Percentiles rank a stretch among this genome's conserved stretches.
phyloP scores from a whole-genome alignment of 2,113 vertebrate genomes.

The Nycticebus coucang region DNA sequence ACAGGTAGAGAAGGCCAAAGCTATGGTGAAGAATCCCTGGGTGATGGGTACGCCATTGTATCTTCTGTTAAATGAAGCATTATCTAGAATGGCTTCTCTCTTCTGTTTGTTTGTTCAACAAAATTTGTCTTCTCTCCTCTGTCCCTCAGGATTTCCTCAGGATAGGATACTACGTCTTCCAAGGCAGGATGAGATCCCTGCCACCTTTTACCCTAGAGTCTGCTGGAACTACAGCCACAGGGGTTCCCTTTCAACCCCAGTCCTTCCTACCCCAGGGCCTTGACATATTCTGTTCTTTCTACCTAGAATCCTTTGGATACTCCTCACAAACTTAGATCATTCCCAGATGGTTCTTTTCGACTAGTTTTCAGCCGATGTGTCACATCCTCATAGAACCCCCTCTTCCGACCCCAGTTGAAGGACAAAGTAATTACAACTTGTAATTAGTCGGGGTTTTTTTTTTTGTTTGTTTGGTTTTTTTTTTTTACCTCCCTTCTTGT shows the following conservation, averaged over 20 bases:
- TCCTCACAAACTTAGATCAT: not conserved
- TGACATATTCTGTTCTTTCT: not conserved
- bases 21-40: not conserved
- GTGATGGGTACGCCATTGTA: not conserved
- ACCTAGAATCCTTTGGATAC: not conserved
- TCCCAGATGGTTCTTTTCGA: not conserved
- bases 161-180: not conserved
- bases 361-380: rapidly evolving
- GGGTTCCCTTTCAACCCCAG: not conserved
- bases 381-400: not conserved
- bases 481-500: not conserved
- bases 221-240: no score
- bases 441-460: not conserved
- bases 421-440: not conserved
- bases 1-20: not conserved
- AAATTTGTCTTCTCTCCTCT: not conserved
- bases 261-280: not conserved
- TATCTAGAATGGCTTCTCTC: not conserved
- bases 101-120: not conserved
- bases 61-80: not conserved
- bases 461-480: no score
- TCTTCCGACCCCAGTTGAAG: not conserved
- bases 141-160: no score
- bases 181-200: rapidly evolving
- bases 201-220: not conserved